A percentile compares a stretch with the other conserved stretches of the same genome.
phyloP scores from a whole-genome alignment of 2,888 invertebrate species.

The Eilema sororculum region DNA sequence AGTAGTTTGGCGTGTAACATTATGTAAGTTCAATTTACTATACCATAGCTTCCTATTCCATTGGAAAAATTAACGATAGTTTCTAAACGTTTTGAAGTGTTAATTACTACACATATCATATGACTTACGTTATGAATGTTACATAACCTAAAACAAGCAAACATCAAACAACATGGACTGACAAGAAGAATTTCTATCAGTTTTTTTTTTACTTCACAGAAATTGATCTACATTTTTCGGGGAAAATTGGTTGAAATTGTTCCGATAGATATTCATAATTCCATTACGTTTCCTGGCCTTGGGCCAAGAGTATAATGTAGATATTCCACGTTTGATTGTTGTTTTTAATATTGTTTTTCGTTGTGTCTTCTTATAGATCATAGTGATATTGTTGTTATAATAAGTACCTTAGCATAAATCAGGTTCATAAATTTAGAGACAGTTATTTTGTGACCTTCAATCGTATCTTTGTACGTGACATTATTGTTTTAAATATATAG shows the following conservation, averaged over 20 bases:
- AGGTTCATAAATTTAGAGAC: not conserved
- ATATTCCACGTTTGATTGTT: slow-evolving; percentile 9
- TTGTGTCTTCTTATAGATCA: not conserved
- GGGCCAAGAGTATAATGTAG: slow-evolving; percentile 14
- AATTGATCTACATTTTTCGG: slow-evolving; percentile 1
- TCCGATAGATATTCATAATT: slow-evolving; percentile 14
- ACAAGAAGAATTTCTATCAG: not conserved
- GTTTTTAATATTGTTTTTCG: not conserved
- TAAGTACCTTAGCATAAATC: not conserved
- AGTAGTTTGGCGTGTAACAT: slow-evolving; percentile 2
- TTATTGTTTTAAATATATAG: not conserved
- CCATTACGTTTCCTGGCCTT: slow-evolving; percentile 18
- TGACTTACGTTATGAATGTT: not conserved
- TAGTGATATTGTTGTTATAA: not conserved
- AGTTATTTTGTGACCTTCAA: not conserved
- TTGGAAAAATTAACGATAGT: slow-evolving; percentile 1
- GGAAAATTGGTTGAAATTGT: slow-evolving; percentile 9
- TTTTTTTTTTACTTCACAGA: not conserved
- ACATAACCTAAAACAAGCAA: not conserved
- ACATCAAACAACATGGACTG: not conserved
- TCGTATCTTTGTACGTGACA: not conserved
- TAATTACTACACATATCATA: not conserved
- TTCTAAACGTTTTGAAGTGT: not conserved
- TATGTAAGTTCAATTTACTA: not conserved
- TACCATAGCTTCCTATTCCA: slow-evolving; percentile 1